Conservation (phyloP, 2,888 invertebrate species). For the Thymelicus lineola region DNA sequence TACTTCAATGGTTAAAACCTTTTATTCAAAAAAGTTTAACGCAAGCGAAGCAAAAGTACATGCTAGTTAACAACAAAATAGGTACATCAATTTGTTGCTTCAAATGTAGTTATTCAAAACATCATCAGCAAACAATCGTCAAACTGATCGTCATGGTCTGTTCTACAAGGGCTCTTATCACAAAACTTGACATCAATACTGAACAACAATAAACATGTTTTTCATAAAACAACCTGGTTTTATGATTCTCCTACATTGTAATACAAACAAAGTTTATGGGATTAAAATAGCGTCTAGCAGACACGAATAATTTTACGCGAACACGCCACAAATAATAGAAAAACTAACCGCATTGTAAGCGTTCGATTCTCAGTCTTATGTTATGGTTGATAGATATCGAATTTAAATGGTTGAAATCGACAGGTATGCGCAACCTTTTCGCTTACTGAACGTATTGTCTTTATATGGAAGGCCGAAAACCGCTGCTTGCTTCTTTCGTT, state of each 20-base stretch:
- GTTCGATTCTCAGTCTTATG: constrained; percentile 15
- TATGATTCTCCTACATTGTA: constrained; percentile 31
- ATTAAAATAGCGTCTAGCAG: constrained; percentile 30
- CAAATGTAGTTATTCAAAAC: too few species aligned
- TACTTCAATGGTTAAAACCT: too few species aligned
- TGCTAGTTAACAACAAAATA: too few species aligned
- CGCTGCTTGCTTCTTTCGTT: constrained; percentile 35
- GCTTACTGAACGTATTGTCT: constrained; percentile 32
- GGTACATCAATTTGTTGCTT: too few species aligned
- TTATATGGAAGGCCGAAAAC: constrained; percentile 36
- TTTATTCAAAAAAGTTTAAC: too few species aligned
- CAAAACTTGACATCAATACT: neutral
- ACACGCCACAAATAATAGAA: constrained; percentile 33
- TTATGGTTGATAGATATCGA: constrained; percentile 18
- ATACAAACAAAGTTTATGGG: constrained; percentile 34
- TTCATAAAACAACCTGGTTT: constrained; percentile 18
- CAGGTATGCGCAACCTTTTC: constrained; percentile 36
- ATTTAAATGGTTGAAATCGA: constrained; percentile 19
- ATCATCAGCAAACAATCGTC: too few species aligned
- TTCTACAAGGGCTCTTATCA: neutral
- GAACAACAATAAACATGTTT: constrained; percentile 3
- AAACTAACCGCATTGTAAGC: constrained; percentile 13
- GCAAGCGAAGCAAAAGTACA: too few species aligned
- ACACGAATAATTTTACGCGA: constrained; percentile 36
- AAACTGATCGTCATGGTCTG: too few species aligned